Conservation (phyloP, 1,140 invertebrate genomes). For the Acromyrmex heyeri region DNA sequence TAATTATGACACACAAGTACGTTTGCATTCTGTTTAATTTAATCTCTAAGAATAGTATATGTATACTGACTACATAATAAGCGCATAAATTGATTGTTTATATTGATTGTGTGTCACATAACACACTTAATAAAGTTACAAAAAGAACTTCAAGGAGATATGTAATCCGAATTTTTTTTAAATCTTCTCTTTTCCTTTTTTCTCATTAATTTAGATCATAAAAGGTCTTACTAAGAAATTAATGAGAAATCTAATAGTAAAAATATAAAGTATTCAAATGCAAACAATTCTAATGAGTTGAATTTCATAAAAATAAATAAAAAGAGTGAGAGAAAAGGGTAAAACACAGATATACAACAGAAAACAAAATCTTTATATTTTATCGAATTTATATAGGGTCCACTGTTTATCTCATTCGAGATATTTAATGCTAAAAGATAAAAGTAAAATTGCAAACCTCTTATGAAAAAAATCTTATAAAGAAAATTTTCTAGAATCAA, state of each 20-base stretch:
- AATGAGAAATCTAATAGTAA: constrained; percentile 1
- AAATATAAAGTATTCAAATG: background rate
- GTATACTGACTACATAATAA: background rate
- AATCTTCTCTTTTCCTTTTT: background rate
- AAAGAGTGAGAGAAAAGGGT: background rate
- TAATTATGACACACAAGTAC: background rate
- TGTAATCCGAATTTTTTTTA: background rate
- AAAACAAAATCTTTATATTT: background rate
- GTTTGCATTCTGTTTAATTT: background rate
- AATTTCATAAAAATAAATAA: background rate
- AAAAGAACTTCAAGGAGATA: background rate
- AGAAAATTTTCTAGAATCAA: background rate
- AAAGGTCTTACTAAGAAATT: background rate
- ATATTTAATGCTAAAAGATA: background rate
- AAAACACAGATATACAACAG: background rate
- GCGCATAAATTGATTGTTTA: background rate
- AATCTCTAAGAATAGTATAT: background rate
- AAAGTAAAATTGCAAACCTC: background rate
- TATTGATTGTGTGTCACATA: background rate
- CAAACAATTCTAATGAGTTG: background rate
- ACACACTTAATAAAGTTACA: background rate
- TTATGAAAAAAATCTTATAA: constrained; percentile 12
- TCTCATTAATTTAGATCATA: background rate
- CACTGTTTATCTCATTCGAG: background rate
- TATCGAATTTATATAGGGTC: background rate